Base-by-base conservation (phyloP, 1,140 invertebrate species). In the Mycetomoellerius zeteki region DNA sequence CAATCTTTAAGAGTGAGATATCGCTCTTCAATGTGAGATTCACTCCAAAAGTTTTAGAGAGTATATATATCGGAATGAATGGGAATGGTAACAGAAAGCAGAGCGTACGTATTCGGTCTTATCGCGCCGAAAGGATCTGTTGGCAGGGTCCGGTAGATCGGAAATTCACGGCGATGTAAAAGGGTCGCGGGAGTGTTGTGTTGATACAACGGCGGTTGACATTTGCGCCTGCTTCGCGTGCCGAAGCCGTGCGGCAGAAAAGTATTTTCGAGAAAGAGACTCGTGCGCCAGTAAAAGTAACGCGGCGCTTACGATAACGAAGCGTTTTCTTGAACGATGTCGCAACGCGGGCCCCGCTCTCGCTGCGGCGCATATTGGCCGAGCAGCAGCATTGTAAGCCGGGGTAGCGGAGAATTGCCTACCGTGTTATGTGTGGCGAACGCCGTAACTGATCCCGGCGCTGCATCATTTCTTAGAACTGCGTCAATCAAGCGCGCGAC, bases 261-360 rank as follows among this genome's bases (percentile, higher is more conserved):
- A 86, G 62, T 67, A 16, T 60, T 64, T 86, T 76, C 71, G 43
- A 82, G 56, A 76, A 50, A 82, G 33, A 58, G 65, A 56, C 27
- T 43, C 43, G 58, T 8, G 27, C 52, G 60, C 50, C 47, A 47
- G 72, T 85, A 90, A 87, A 78, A 80, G 78, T 88, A 81, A 84
- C 64, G 50, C 62, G 81, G 30, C 50, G 88, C 54, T 85, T 81
- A 65, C 88, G 89, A 90, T 90, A 90, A 90, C 86, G 86, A 85
- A 90, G 85, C 64, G 76, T 90, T 90, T 81, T 88, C 85, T 89
- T 75, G 56, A 43, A 7, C 62, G 88, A 75, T 87, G 86, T 90
- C 60, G 80, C 86, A 90, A 90, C 27, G 30, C 72, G 14, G 43
- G 14, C 64, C 47, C 47, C 52, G 21, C 52, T 56, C 80, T 73